phyloP scores from a whole-genome alignment of 2,113 vertebrate genomes.

The Salvelinus alpinus region DNA sequence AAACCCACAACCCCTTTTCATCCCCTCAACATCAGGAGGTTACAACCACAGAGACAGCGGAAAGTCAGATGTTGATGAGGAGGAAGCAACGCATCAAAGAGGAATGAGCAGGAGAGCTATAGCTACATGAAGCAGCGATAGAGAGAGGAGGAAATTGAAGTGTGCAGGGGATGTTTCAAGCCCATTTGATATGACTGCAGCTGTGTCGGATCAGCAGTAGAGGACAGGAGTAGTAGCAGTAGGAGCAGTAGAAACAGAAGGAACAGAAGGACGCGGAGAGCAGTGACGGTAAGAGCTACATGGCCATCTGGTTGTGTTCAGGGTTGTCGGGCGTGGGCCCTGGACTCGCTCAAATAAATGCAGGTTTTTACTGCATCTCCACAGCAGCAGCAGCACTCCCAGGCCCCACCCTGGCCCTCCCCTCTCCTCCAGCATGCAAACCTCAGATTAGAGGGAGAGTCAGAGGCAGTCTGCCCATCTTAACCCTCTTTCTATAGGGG shows the following conservation, averaged over 20 bases:
- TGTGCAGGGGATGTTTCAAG: neutral
- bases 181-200: no score
- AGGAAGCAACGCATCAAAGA: neutral
- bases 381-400: no score
- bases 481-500: no score
- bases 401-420: no score
- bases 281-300: conserved; percentile 30
- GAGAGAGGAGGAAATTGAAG: neutral
- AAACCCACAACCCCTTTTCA: no score
- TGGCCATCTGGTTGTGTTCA: conserved; percentile 65
- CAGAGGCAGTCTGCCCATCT: no score
- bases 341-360: neutral
- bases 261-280: conserved; percentile 13
- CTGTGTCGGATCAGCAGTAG: neutral
- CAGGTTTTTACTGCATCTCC: neutral
- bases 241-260: neutral
- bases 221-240: neutral
- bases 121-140: neutral
- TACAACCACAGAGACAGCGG: no score
- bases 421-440: no score
- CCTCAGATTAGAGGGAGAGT: no score
- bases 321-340: conserved; percentile 35
- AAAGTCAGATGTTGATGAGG: no score
- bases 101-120: neutral
- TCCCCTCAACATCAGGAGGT: no score